Percentiles rank a stretch among this genome's conserved stretches.
phyloP scores from a whole-genome alignment of 2,113 vertebrate species.

The Saimiri boliviensis region DNA sequence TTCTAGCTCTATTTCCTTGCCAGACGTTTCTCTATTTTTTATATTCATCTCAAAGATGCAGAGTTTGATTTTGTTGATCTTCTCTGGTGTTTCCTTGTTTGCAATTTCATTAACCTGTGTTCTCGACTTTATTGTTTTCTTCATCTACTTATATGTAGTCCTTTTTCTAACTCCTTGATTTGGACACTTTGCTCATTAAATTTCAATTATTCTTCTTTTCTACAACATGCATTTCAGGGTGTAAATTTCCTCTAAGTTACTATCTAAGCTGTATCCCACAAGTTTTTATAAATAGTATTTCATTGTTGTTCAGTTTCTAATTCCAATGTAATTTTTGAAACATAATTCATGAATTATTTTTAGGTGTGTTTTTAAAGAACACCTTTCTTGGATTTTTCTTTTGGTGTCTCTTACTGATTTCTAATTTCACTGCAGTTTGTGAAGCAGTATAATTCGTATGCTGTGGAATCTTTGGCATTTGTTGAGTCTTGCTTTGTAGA shows the following conservation, averaged over 20 bases:
- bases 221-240: not conserved
- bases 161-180: not conserved
- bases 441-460: not conserved
- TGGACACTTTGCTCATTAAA: not conserved
- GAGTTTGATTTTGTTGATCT: not conserved
- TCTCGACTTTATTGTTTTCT: not conserved
- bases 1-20: not conserved
- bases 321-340: slow-evolving; percentile 1
- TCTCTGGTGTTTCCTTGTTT: slow-evolving; percentile 29
- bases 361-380: not conserved
- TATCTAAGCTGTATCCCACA: slow-evolving; percentile 18
- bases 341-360: slow-evolving; percentile 10
- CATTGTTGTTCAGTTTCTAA: slow-evolving; percentile 35
- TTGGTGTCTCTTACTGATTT: slow-evolving; percentile 32
- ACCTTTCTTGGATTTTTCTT: not conserved
- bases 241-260: slow-evolving; percentile 8
- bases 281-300: slow-evolving; percentile 45
- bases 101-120: not conserved
- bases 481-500: slow-evolving; percentile 15
- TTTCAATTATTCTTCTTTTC: slow-evolving; percentile 20
- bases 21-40: slow-evolving; percentile 20
- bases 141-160: not conserved
- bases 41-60: not conserved
- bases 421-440: slow-evolving; percentile 18
- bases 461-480: slow-evolving; percentile 6